A percentile compares a stretch with the other conserved stretches of the same genome.
These are phyloP conservation scores for Coluber constrictor DNA, from an alignment of 2,797 vertebrate genomes.

Conservation along the genomic window DNA sequence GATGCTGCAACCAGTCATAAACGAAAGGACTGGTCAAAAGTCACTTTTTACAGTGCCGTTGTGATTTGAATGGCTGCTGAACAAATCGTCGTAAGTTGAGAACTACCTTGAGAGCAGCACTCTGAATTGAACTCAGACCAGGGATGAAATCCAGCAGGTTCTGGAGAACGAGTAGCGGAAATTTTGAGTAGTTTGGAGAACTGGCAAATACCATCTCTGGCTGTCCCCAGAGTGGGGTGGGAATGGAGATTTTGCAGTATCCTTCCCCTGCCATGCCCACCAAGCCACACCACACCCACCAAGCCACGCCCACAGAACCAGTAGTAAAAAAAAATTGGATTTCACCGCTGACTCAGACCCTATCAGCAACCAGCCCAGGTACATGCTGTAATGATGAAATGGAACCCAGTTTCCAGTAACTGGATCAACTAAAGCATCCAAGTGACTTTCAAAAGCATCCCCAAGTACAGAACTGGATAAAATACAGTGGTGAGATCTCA, in stretches of 20 bases:
- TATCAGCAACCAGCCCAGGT: neutral
- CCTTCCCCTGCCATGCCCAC: too few relatives aligned
- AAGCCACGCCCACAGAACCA: too few relatives aligned
- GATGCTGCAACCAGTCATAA: neutral
- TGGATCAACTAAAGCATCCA: neutral
- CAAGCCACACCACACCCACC: too few relatives aligned
- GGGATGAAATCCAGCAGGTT: too few relatives aligned
- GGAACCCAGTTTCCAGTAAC: neutral
- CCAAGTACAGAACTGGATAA: neutral
- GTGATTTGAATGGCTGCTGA: too few relatives aligned
- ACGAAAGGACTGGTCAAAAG: neutral
- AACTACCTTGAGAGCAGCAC: neutral
- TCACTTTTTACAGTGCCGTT: neutral
- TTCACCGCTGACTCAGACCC: neutral
- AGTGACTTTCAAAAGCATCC: neutral
- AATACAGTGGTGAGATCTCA: neutral
- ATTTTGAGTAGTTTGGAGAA: too few relatives aligned
- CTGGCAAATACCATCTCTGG: too few relatives aligned
- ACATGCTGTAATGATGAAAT: neutral
- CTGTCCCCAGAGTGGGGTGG: too few relatives aligned
- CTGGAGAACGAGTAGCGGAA: too few relatives aligned
- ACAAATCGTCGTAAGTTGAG: too few relatives aligned
- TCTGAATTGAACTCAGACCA: neutral
- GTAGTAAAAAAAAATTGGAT: too few relatives aligned
- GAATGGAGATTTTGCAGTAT: too few relatives aligned